Conservation (phyloP, 30 jellyfish, hydroid and myxozoan species). For the Pelagia noctiluca region DNA sequence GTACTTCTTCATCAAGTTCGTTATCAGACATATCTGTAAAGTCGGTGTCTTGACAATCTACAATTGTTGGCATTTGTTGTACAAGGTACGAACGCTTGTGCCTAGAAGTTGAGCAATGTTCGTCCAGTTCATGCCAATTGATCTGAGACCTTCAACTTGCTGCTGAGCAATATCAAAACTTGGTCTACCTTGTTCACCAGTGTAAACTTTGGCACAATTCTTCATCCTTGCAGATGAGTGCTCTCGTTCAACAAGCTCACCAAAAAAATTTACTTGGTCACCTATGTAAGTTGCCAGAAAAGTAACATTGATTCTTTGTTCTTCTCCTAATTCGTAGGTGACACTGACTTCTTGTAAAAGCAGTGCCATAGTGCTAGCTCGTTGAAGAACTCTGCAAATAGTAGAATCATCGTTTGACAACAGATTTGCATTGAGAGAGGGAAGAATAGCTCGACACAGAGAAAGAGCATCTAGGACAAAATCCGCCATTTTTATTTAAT, state of each 20-base stretch:
- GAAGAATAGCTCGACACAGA: slow-evolving; percentile 1
- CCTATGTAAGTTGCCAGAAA: slow-evolving; percentile 11
- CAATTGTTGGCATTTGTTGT: slow-evolving; percentile 3
- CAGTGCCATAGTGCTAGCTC: slow-evolving; percentile 30
- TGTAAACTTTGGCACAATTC: slow-evolving; percentile 33
- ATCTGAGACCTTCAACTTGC: slow-evolving; percentile 64
- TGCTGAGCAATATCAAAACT: slow-evolving; percentile 23
- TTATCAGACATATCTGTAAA: no score
- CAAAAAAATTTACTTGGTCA: slow-evolving; percentile 7
- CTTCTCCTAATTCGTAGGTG: slow-evolving; percentile 21
- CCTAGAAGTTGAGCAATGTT: slow-evolving; percentile 52
- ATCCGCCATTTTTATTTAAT: slow-evolving; percentile 17
- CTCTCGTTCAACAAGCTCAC: not conserved
- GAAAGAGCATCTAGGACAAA: not conserved
- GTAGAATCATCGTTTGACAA: not conserved
- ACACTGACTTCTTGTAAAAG: slow-evolving; percentile 5
- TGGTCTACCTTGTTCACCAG: slow-evolving; percentile 66
- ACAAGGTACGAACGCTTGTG: slow-evolving; percentile 23
- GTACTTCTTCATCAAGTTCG: no score
- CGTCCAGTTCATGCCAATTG: slow-evolving; percentile 60
- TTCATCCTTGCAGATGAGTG: not conserved
- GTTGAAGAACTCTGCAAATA: slow-evolving; percentile 6
- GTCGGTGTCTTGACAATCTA: not conserved
- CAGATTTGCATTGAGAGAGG: not conserved
- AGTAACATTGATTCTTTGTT: slow-evolving; percentile 11